Base-by-base conservation (phyloP, 2,888 invertebrate species). In the Napeogenes inachia region DNA sequence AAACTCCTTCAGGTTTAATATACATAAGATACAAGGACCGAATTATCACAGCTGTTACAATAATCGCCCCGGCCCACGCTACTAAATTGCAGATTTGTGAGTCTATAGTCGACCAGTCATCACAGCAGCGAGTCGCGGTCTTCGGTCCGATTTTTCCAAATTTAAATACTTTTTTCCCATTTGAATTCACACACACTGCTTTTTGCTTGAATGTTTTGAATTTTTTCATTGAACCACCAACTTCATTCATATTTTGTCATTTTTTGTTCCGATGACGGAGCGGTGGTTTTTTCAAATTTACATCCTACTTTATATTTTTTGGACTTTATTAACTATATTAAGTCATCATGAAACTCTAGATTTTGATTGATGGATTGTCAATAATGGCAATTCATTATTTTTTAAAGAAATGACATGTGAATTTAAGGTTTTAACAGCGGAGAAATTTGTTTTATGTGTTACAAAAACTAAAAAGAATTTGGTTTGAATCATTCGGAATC, bases 11-110 rank as follows among this genome's bases (percentile, higher is more conserved):
- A 13, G 72, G 70, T 63, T 75, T 77, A 10, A 73, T 60, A 57
- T 74, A 81, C 73, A 79, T 71, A 32, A 81, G 65, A 65, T 81
- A 81, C 5, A 83, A 68, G 0, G 82, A 79, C 13, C 81, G 70
- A 0, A 78, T 32, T 0, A 82, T 65, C 0, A 81, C 70, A 0
- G 63, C 67, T 0, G 74, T 71, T 5, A 82, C 66, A 3, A 78
- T 74, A 3, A 80, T 56, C 2, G 71, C 76, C 0, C 79, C 81
- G 0, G 73, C 71, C 73, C 75, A 77, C 0, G 75, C 74, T 5
- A 80, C 59, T 2, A 77, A 56, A 38, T 60, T 64, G 32, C 62
- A 64, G 4, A 69, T 8, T 1, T 65, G 57, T 4, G 45, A n/a
- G 10, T 63, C 63, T 5, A 56, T n/a, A 32, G 10, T 30, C 8